Evolutionary conservation across 2,113 vertebrate species (phyloP).

Genomic region (Malaclemys terrapin): DNA sequence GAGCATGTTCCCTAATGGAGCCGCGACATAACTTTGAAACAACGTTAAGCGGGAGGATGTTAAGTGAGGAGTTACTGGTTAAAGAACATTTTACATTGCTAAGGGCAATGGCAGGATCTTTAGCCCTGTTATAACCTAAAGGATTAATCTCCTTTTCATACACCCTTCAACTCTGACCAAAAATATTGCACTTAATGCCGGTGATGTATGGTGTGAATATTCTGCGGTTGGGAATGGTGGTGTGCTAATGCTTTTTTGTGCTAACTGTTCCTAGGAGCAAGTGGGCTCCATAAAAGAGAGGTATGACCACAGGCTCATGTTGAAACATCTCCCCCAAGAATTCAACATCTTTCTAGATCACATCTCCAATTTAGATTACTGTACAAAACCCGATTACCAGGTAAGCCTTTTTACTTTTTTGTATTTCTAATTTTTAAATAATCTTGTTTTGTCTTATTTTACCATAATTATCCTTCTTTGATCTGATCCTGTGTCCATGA

Average conservation of each 20-base stretch:
- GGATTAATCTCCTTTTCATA: background rate
- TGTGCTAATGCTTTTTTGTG: conserved; percentile 38
- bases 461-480: background rate
- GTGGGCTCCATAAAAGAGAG: conserved; percentile 98
- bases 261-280: conserved; percentile 87
- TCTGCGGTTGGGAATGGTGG: background rate
- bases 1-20: too few species aligned
- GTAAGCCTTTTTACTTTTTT: conserved; percentile 76
- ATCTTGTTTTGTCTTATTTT: background rate
- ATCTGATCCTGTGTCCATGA: background rate
- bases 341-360: conserved; percentile 95
- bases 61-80: too few species aligned
- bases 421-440: conserved; percentile 5
- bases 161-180: background rate
- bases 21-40: too few species aligned
- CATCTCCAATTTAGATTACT: conserved; percentile 94
- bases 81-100: background rate
- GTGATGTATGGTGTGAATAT: background rate
- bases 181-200: background rate
- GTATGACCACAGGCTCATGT: conserved; percentile 95
- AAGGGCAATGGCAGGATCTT: background rate
- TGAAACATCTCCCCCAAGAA: conserved; percentile 96
- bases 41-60: too few species aligned
- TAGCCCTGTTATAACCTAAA: background rate
- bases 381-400: conserved; percentile 98